Base-by-base conservation (phyloP, 2,888 invertebrate species). In the Pomacea canaliculata region DNA sequence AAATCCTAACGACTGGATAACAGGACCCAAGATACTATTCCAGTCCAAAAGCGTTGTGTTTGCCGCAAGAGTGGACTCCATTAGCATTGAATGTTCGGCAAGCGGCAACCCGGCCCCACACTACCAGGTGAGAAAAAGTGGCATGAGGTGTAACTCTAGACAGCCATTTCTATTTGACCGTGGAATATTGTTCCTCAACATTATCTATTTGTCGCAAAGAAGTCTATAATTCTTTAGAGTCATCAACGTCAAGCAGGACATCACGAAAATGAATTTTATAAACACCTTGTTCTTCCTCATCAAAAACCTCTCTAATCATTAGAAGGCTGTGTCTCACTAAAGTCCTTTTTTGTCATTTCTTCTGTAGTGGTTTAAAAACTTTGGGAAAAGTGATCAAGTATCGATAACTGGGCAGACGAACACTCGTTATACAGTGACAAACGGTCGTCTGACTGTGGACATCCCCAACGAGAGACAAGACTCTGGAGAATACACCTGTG, bases 401-500 rank as follows among this genome's bases (percentile, higher is more conserved):
- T 68, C 78, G 51, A 72, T 83, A 23, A 63, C 80, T 3, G 65
- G 84, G 10, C 69, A 62, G 5, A 23, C 73, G 16, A 82, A 82
- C 49, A 12, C 37, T 0, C 74, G 83, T 19, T 96, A 95, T 87
- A 96, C 97, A 2, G 91, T 97, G 12, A 97, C 96, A 86, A 98
- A 98, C 78, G 98, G 98, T 51, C 95, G 95, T 80, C 92, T 98
- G 13, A 96, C 97, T 84, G 97, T 98, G 78, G 94, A 95, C 84
- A 93, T 94, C 59, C 80, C 80, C 18, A 62, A 65, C 23, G 94
- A 95, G 85, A 94, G 93, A 89, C 91, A 92, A 81, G 97, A 98
- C 89, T 94, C 96, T 88, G 96, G 97, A 0, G 94, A 94, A 27
- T 98, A 97, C 91, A 97, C 97, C 88, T 98, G 98, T 88, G 94